A percentile compares a stretch with the other conserved stretches of the same genome.
Evolutionary conservation across 2,888 invertebrate genomes (phyloP).

Genomic region (Drosophila tanythrix): DNA sequence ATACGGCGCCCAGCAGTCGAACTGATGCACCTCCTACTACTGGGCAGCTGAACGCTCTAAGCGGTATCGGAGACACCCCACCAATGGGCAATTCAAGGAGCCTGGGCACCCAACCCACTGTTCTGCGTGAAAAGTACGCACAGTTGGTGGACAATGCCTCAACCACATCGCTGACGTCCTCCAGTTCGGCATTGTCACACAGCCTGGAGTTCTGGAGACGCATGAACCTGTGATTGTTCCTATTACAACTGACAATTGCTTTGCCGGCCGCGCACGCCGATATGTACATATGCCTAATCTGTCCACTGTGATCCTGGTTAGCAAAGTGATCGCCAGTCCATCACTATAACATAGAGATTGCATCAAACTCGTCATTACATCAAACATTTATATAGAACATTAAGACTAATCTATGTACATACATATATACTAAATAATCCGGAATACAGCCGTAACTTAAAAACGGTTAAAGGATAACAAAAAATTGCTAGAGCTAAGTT

Average conservation of each 20-base stretch:
- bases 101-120: background rate
- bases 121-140: conserved; percentile 10
- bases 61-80: conserved; percentile 25
- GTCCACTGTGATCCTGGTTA: background rate
- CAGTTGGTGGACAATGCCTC: conserved; percentile 17
- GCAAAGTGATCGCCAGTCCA: conserved; percentile 15
- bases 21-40: conserved; percentile 5
- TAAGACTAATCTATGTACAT: background rate
- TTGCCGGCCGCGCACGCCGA: conserved; percentile 9
- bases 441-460: background rate
- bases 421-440: background rate
- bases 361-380: background rate
- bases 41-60: conserved; percentile 22
- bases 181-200: conserved; percentile 37
- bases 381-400: background rate
- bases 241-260: background rate
- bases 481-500: no score
- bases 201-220: conserved; percentile 65
- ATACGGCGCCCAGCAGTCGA: conserved; percentile 58
- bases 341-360: background rate
- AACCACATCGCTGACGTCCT: conserved; percentile 20
- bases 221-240: conserved; percentile 46
- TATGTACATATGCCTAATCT: background rate
- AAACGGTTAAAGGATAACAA: background rate
- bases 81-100: conserved; percentile 33